phyloP scores from a whole-genome alignment of 2,797 vertebrate genomes.

The Cichlasoma orientale region DNA sequence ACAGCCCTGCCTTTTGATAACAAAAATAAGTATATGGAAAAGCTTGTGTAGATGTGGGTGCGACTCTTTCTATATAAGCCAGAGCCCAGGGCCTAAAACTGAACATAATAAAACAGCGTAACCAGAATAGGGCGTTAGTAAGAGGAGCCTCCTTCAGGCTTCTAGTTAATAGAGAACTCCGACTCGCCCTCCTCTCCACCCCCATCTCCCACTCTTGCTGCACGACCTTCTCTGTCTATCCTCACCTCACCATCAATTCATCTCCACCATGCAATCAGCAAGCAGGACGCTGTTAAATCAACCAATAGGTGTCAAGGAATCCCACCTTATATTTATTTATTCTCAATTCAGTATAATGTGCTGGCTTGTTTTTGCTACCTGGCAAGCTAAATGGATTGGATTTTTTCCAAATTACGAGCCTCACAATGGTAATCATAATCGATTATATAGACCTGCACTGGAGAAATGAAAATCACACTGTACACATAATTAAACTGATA shows the following conservation, averaged over 20 bases:
- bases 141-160: conserved; percentile 62
- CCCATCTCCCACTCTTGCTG: conserved; percentile 33
- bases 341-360: conserved; percentile 52
- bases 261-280: conserved; percentile 67
- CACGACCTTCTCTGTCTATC: conserved; percentile 78
- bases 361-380: not conserved
- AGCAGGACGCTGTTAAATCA: conserved; percentile 66
- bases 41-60: conserved; percentile 65
- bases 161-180: conserved; percentile 60
- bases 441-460: conserved; percentile 25
- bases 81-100: conserved; percentile 57
- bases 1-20: not conserved
- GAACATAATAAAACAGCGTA: conserved; percentile 57
- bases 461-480: conserved; percentile 25
- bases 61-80: conserved; percentile 58
- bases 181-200: conserved; percentile 10
- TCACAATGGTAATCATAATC: conserved; percentile 42
- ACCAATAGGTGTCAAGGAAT: conserved; percentile 72
- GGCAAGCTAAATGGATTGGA: not conserved
- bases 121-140: conserved; percentile 40
- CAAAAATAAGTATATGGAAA: conserved; percentile 56
- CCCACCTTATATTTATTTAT: conserved; percentile 46
- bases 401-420: conserved; percentile 32
- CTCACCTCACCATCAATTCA: conserved; percentile 69
- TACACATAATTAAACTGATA: conserved; percentile 37